Percentiles rank a stretch among this genome's conserved stretches.
Evolutionary conservation across 2,113 vertebrate genomes (phyloP).

Genomic region (Halcyon senegalensis): DNA sequence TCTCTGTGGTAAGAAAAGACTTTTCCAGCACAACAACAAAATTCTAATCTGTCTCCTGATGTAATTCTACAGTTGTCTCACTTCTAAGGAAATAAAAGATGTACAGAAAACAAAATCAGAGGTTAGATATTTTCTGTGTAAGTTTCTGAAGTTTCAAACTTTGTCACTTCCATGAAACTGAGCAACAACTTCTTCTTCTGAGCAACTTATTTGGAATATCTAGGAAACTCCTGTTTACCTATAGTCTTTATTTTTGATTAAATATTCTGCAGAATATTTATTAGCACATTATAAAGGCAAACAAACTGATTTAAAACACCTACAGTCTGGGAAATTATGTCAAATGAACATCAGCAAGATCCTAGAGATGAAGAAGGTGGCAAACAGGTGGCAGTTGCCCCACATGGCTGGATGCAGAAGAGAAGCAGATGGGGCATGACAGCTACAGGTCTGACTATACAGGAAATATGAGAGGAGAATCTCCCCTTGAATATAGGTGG

Average conservation of each 20-base stretch:
- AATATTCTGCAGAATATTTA: neutral
- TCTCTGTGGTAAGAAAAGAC: neutral
- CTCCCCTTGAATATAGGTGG: neutral
- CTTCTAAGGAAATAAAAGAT: neutral
- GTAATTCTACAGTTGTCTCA: neutral
- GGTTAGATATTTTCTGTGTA: neutral
- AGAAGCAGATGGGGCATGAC: neutral
- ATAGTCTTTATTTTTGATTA: neutral
- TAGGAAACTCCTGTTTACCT: neutral
- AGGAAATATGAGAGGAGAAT: neutral
- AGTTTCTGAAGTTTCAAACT: neutral
- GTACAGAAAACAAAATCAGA: neutral
- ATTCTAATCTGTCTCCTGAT: neutral
- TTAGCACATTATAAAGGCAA: neutral
- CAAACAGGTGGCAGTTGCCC: neutral
- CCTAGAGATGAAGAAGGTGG: neutral
- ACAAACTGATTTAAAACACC: neutral
- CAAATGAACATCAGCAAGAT: neutral
- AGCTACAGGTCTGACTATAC: neutral
- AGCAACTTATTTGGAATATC: neutral
- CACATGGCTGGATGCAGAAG: neutral
- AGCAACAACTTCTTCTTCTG: neutral
- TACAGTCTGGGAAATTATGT: neutral
- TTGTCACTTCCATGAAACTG: neutral
- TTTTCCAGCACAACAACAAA: neutral